Percentiles rank a stretch among this genome's conserved stretches.
Evolutionary conservation across 1,140 invertebrate species (phyloP).

Genomic region (Leptoteleia sp.): DNA sequence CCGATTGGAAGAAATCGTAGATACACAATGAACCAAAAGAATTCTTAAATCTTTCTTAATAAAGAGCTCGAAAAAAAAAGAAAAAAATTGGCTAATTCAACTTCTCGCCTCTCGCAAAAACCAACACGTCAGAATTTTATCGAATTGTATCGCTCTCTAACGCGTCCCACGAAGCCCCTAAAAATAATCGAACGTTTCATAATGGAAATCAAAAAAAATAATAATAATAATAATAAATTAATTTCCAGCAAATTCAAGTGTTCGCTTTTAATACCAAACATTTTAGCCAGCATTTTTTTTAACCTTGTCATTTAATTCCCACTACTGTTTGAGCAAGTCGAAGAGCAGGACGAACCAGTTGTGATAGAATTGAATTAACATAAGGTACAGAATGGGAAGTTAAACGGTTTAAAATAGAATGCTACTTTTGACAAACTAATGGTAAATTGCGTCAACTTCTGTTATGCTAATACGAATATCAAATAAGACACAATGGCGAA

Average conservation of each 20-base stretch:
- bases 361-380: constrained; percentile 43
- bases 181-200: constrained; percentile 3
- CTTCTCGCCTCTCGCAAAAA: background rate
- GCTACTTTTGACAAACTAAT: constrained; percentile 42
- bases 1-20: constrained; percentile 16
- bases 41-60: constrained; percentile 19
- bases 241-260: constrained; percentile 17
- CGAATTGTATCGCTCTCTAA: too few species aligned
- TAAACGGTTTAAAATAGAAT: constrained; percentile 45
- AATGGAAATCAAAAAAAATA: background rate
- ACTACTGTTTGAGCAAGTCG: constrained; percentile 17
- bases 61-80: background rate
- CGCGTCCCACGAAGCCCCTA: background rate
- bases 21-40: constrained; percentile 13
- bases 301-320: constrained; percentile 17
- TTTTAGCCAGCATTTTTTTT: constrained; percentile 18
- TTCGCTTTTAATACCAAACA: constrained; percentile 11
- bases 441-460: constrained; percentile 39
- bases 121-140: constrained; percentile 3
- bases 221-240: background rate
- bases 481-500: constrained; percentile 8
- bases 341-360: constrained; percentile 44
- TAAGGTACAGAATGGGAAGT: constrained; percentile 41
- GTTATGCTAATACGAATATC: constrained; percentile 18
- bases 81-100: constrained; percentile 24